phyloP scores from a whole-genome alignment of 92 coral and sea anemone species.

The Scolanthus callimorphus region DNA sequence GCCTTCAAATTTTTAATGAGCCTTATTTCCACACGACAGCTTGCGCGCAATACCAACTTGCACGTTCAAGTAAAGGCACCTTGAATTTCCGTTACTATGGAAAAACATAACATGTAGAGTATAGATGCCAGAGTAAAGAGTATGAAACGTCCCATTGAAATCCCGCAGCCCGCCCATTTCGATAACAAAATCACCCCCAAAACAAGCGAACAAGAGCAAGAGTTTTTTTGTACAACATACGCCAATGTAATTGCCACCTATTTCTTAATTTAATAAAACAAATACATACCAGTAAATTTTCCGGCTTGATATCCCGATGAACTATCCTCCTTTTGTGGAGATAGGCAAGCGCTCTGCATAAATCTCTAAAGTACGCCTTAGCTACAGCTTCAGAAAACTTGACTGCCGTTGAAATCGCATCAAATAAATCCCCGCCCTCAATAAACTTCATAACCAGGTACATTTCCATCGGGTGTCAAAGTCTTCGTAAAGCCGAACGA shows the following conservation, averaged over 20 bases:
- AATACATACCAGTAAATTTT: constrained; percentile 91
- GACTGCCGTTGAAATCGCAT: constrained; percentile 87
- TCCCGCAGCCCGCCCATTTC: constrained; percentile 85
- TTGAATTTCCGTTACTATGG: too few species aligned
- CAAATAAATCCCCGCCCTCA: constrained; percentile 91
- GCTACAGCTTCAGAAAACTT: constrained; percentile 89
- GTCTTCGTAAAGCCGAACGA: constrained; percentile 85
- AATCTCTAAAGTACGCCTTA: constrained; percentile 69
- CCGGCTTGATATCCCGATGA: constrained; percentile 97
- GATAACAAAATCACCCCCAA: constrained; percentile 87
- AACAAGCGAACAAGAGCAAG: too few species aligned
- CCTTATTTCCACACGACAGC: too few species aligned
- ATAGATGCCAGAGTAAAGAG: too few species aligned
- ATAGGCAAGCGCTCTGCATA: constrained; percentile 79
- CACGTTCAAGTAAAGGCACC: too few species aligned
- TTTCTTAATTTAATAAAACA: constrained; percentile 76
- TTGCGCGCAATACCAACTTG: too few species aligned
- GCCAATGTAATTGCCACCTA: constrained; percentile 61
- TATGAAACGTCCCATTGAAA: constrained; percentile 83
- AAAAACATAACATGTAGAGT: too few species aligned
- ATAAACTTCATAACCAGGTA: constrained; percentile 89
- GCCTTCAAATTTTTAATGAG: too few species aligned
- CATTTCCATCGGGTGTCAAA: constrained; percentile 75
- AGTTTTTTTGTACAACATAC: too few species aligned
- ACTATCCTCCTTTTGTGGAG: constrained; percentile 88